A percentile compares a stretch with the other conserved stretches of the same genome.
Conservation (phyloP, 2,113 vertebrate genomes). For the Ploceus nigricollis region DNA sequence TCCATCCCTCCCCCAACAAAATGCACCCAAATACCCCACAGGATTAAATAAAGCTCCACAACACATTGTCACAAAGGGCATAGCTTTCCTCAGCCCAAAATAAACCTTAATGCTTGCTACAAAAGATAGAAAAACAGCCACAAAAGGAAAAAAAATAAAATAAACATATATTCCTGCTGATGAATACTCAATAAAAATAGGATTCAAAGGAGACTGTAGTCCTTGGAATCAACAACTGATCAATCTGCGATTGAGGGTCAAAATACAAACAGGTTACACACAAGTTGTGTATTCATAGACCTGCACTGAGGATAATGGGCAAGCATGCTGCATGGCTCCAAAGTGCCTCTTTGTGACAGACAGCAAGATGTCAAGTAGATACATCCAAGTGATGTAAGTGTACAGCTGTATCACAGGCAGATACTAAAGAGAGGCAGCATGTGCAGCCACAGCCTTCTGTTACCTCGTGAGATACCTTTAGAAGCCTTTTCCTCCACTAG, state of each 20-base stretch:
- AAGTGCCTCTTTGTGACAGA: conserved; percentile 11
- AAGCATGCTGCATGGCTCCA: neutral
- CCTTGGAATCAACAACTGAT: neutral
- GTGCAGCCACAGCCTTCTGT: neutral
- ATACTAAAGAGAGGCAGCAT: neutral
- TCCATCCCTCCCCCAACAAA: neutral
- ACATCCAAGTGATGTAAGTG: neutral
- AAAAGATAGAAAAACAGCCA: neutral
- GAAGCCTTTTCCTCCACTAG: neutral
- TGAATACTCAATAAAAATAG: neutral
- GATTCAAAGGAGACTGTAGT: neutral
- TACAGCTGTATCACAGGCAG: neutral
- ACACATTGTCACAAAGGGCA: neutral
- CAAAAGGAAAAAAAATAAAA: neutral
- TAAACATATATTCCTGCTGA: neutral
- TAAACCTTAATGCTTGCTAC: neutral
- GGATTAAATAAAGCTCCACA: conserved; percentile 34
- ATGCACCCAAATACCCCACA: conserved; percentile 39
- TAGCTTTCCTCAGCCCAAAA: conserved; percentile 15
- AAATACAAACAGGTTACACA: neutral
- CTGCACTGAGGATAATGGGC: neutral
- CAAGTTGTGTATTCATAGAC: neutral
- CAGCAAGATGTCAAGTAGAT: neutral
- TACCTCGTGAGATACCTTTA: neutral
- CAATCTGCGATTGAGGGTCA: neutral